A percentile compares a stretch with the other conserved stretches of the same genome.
These are phyloP conservation scores for Drosophila fulvimacula DNA, from an alignment of 2,888 invertebrate species.

Conservation along the genomic window DNA sequence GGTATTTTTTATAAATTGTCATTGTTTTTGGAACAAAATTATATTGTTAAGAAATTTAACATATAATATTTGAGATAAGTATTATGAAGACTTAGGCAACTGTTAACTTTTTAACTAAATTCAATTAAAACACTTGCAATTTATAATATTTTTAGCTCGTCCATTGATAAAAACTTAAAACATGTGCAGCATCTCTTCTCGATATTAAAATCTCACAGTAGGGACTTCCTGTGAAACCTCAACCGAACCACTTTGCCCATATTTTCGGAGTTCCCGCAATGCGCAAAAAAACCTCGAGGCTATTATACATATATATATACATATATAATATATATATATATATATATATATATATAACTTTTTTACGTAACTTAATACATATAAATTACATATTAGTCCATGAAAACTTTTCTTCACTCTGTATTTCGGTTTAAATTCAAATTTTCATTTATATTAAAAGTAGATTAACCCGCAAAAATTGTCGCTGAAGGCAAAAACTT, in stretches of 20 bases:
- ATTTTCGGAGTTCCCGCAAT: neutral
- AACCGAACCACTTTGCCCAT: neutral
- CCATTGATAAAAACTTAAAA: too few species aligned
- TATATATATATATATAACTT: neutral
- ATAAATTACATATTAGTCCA: constrained; percentile 26
- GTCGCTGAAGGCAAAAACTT: constrained; percentile 27
- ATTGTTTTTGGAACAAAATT: neutral
- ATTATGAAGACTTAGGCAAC: too few species aligned
- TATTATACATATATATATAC: neutral
- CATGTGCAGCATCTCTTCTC: neutral
- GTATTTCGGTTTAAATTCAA: constrained; percentile 36
- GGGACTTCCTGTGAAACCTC: neutral
- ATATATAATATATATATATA: neutral
- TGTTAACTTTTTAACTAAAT: too few species aligned
- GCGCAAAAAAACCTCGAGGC: neutral
- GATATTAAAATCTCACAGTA: neutral
- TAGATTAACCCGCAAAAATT: constrained; percentile 35
- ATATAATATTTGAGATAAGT: too few species aligned
- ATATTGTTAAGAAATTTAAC: neutral
- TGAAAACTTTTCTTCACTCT: constrained; percentile 13
- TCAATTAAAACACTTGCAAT: neutral
- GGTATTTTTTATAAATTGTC: too few species aligned
- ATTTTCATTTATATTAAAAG: constrained; percentile 55
- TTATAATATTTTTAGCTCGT: neutral
- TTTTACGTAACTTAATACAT: neutral